Conservation (phyloP, 2,888 invertebrate species). For the Odontothrips loti region DNA sequence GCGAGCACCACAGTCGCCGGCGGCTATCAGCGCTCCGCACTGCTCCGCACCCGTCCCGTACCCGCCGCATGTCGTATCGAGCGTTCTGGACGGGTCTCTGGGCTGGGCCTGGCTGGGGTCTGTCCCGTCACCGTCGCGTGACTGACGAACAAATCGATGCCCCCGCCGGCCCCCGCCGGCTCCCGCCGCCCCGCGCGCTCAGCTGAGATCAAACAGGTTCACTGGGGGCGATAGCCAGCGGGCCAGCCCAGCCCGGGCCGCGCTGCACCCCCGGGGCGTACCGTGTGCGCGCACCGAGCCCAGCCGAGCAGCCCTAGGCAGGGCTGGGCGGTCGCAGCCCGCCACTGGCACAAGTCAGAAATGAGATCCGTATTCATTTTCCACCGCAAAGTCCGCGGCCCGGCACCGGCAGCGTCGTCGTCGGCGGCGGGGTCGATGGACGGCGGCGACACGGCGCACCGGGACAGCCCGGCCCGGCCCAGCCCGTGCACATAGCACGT, state of each 20-base stretch:
- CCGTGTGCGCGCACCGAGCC: too few relatives aligned
- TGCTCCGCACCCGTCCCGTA: too few relatives aligned
- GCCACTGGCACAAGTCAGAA: too few relatives aligned
- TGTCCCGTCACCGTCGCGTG: not conserved
- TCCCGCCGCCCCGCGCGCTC: not conserved
- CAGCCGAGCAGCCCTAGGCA: too few relatives aligned
- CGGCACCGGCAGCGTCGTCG: not conserved
- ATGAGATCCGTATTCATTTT: not conserved
- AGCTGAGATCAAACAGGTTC: conserved; percentile 26
- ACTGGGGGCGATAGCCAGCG: conserved; percentile 1
- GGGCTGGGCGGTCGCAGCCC: too few relatives aligned
- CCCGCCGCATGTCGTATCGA: not conserved
- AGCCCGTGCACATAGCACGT: too few relatives aligned
- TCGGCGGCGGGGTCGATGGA: not conserved
- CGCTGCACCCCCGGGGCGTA: too few relatives aligned
- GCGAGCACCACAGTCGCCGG: too few relatives aligned
- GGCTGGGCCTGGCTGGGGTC: too few relatives aligned
- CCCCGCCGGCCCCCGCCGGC: not conserved
- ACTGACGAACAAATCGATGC: not conserved
- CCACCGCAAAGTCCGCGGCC: not conserved
- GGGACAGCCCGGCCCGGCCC: too few relatives aligned
- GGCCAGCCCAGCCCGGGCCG: not conserved
- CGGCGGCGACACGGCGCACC: not conserved
- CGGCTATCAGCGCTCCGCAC: too few relatives aligned
- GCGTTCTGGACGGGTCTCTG: too few relatives aligned